Base-by-base conservation (phyloP, 2,113 vertebrate species). In the Cromileptes altivelis region DNA sequence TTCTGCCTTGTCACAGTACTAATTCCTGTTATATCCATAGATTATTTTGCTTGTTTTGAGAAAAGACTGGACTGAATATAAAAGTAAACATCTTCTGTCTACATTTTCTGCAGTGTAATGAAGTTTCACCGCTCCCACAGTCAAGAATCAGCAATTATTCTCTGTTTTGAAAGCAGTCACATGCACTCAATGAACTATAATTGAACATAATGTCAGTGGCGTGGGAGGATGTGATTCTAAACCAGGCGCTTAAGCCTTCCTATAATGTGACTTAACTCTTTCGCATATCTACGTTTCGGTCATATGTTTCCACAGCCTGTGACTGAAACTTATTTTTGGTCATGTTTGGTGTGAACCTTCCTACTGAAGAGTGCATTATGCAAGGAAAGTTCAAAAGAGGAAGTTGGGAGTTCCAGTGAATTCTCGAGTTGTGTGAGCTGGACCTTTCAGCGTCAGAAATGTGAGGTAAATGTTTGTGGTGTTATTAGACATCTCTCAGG, bases 251-350 rank as follows among this genome's bases (percentile, higher is more conserved):
- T 25, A 11, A 17, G 70, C 25, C 53, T 67, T 82, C 9, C 70
- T 37, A n/a, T 42, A 70, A 49, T 21, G 33, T 72, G 63, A 83
- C 71, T 53, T 30, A 23, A 84, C 72, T 50, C 64, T 70, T 67
- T 82, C n/a, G 33, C 70, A 40, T 50, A 27, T 13, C 67, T 58
- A 17, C 0, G 21, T 85, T 85, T 82, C 53, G 19, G 87, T 92
- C 92, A 90, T 73, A 84, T 87, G 89, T 60, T 77, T 85, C 19
- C 45, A 25, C 74, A 89, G 60, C 86, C 65, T 84, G 92, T 94
- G 92, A 93, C 89, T 71, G 65, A 84, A 84, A 89, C 70, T 64
- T 17, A 23, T 0, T 21, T 30, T 27, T 19, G 61, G 60, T 70
- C 64, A 17, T 50, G 55, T 85, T 64, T 30, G 42, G 40, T 83